phyloP scores from a whole-genome alignment of 2,888 invertebrate species.

The Trachelus iudaicus region DNA sequence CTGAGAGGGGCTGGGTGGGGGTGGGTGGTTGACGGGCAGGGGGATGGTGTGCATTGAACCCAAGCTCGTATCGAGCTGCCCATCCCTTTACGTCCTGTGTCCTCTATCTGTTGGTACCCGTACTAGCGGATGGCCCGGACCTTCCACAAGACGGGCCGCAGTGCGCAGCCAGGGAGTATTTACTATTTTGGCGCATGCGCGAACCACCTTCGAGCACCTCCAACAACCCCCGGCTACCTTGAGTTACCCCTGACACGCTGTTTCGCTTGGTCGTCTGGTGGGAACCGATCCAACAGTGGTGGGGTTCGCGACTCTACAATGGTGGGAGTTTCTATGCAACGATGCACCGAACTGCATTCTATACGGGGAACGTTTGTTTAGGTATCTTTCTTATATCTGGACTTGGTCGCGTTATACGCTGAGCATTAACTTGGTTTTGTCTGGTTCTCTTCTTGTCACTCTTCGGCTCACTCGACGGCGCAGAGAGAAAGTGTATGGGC shows the following conservation, averaged over 20 bases:
- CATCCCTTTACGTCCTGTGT: conserved; percentile 33
- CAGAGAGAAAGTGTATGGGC: not conserved
- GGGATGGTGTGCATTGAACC: conserved; percentile 59
- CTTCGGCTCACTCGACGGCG: not conserved
- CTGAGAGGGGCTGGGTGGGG: not conserved
- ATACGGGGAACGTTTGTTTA: not conserved
- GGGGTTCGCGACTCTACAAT: conserved; percentile 23
- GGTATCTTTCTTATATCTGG: not conserved
- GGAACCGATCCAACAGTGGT: conserved; percentile 27
- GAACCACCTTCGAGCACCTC: conserved; percentile 11
- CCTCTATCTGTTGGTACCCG: conserved; percentile 23
- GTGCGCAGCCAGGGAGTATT: conserved; percentile 63
- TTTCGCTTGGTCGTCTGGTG: conserved; percentile 27
- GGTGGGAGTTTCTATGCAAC: conserved; percentile 9
- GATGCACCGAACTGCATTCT: conserved; percentile 7
- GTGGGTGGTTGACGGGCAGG: conserved; percentile 11
- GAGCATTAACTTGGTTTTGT: not conserved
- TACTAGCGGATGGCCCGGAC: conserved; percentile 49
- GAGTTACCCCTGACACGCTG: conserved; percentile 31
- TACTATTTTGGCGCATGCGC: conserved; percentile 60
- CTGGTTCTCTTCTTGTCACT: not conserved
- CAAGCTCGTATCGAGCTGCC: conserved; percentile 56
- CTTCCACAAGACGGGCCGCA: conserved; percentile 59
- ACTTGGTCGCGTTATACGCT: not conserved
- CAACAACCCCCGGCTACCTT: not conserved